These are phyloP conservation scores for Drosophila funebris DNA, from an alignment of 1,140 invertebrate genomes.

Conservation along the genomic window DNA sequence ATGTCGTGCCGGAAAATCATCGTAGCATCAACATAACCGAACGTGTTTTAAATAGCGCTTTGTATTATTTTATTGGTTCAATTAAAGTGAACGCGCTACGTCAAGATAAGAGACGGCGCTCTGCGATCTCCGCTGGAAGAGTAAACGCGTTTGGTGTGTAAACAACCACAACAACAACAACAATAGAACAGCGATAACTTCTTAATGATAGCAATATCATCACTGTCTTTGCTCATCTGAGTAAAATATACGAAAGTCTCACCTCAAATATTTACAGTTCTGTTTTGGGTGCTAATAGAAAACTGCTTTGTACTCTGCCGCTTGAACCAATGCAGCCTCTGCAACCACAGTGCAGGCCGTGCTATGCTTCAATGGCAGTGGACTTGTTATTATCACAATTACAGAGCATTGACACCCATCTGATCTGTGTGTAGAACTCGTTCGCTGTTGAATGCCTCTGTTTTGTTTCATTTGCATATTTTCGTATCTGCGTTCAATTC, in stretches of 20 bases:
- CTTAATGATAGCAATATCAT: background rate
- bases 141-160: constrained; percentile 36
- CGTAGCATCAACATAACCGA: constrained; percentile 42
- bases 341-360: background rate
- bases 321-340: background rate
- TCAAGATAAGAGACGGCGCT: constrained; percentile 51
- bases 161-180: constrained; percentile 52
- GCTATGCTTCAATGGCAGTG: background rate
- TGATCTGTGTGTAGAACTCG: constrained; percentile 10
- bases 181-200: background rate
- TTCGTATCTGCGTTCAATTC: background rate
- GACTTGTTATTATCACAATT: constrained; percentile 50
- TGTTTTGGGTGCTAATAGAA: constrained; percentile 26
- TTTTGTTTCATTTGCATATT: constrained; percentile 17
- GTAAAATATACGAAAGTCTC: background rate
- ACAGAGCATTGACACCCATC: constrained; percentile 51
- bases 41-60: constrained; percentile 71
- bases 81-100: constrained; percentile 59
- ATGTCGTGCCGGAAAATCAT: constrained; percentile 50
- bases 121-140: constrained; percentile 26
- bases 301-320: constrained; percentile 28
- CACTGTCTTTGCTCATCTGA: background rate
- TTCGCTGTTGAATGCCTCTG: constrained; percentile 16
- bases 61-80: constrained; percentile 78
- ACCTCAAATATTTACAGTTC: constrained; percentile 26